Evolutionary conservation across 2,113 vertebrate species (phyloP).

Genomic region (Pelodiscus sinensis): DNA sequence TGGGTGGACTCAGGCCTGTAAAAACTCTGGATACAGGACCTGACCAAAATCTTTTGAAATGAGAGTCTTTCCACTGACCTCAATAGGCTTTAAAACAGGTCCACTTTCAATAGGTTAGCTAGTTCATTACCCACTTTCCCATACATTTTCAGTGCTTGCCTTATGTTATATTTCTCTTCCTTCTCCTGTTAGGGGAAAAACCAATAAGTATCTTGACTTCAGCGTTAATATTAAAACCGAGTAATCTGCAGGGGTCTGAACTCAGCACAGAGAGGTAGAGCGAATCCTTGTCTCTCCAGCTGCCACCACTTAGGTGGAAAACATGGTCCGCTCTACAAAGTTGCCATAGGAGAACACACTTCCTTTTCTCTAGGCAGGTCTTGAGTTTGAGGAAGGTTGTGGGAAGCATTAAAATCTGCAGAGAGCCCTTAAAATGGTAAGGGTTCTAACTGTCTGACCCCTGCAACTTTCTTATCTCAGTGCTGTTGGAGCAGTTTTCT

Average conservation of each 20-base stretch:
- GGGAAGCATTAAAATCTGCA: neutral
- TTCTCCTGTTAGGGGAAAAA: neutral
- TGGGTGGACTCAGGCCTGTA: too few relatives aligned
- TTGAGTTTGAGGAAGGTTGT: neutral
- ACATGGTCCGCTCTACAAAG: neutral
- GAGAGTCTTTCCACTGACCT: neutral
- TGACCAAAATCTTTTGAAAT: neutral
- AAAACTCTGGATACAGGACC: neutral
- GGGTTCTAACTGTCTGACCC: neutral
- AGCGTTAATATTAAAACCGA: neutral
- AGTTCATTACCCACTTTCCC: neutral
- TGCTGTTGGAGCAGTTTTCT: neutral
- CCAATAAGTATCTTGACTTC: neutral
- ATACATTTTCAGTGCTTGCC: neutral
- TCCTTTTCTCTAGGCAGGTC: fast-evolving
- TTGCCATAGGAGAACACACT: neutral
- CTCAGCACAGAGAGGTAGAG: neutral
- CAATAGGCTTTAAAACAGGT: neutral
- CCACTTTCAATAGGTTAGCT: neutral
- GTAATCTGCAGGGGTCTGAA: neutral
- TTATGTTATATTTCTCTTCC: neutral
- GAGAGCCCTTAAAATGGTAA: neutral
- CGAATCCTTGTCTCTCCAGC: neutral
- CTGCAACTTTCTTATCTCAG: neutral
- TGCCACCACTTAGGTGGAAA: neutral